phyloP scores from a whole-genome alignment of 2,113 vertebrate species.

The Physeter macrocephalus region DNA sequence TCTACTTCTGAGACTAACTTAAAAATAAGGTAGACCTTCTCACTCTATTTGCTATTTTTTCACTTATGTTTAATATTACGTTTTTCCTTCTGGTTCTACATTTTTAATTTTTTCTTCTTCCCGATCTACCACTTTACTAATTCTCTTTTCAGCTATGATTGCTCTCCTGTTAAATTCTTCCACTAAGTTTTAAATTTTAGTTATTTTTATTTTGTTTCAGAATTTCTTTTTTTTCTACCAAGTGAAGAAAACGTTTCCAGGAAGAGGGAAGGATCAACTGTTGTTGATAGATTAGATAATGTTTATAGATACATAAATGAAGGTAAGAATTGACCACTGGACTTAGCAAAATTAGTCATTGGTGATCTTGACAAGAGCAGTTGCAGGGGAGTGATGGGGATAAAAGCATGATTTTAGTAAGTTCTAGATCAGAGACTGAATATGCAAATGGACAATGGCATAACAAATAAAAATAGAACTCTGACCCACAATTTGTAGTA shows the following conservation, averaged over 20 bases:
- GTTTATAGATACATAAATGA: background rate
- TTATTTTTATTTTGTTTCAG: background rate
- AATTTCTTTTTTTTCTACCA: background rate
- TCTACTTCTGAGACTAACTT: background rate
- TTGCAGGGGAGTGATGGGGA: background rate
- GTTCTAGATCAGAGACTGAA: background rate
- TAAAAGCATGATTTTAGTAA: background rate
- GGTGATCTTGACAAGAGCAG: background rate
- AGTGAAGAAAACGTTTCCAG: background rate
- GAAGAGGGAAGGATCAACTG: background rate
- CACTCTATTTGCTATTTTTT: background rate
- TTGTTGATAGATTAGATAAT: background rate
- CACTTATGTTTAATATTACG: background rate
- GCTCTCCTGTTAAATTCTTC: background rate
- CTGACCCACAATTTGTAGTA: background rate
- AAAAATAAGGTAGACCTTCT: background rate
- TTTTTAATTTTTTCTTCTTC: background rate
- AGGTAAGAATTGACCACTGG: background rate
- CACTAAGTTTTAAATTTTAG: background rate
- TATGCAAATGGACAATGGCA: background rate
- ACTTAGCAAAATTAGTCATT: background rate
- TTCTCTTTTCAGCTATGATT: background rate
- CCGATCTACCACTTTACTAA: background rate
- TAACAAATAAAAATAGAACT: background rate
- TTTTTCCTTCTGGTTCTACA: background rate